Base-by-base conservation (phyloP, 2,888 invertebrate genomes). In the Troides oblongomaculatus region DNA sequence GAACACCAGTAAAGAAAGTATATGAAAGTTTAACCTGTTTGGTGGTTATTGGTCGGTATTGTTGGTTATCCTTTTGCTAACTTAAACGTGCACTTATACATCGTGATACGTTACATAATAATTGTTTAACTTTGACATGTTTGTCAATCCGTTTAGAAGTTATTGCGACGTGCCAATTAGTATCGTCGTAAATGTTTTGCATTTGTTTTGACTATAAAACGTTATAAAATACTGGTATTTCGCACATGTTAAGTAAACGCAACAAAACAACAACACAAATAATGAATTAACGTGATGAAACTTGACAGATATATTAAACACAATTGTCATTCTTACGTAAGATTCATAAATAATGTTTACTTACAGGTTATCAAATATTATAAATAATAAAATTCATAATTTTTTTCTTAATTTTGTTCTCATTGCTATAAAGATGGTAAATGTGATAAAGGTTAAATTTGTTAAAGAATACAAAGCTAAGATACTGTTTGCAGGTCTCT, bases 241-340 rank as follows among this genome's bases (percentile, higher is more conserved):
- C 78, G 77, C 79, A 79, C 76, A 75, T 77, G 73, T 81, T 81
- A 75, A 66, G 75, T 75, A 80, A 80, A 56, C 21, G 62, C 70
- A 58, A 61, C 43, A 39, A 59, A 65, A 69, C 64, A 56, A 21
- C 43, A 6, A 57, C 53, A 43, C 56, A 43, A 60, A 58, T 30
- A 68, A 12, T 14, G 50, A 17, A 65, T 21, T 39, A 14, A 56
- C 43, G 17, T 66, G 62, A 66, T 66, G 70, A 66, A 66, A 70
- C 53, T 39, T 63, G 39, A 66, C 63, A 63, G 25, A 62, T 62
- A 18, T 23, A 62, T 65, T 69, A 56, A 59, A 65, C 53, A 56
- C 39, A 61, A 66, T 66, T n/a, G n/a, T 50, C 6, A 53, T 18
- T 18, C 53, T 53, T 53, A 53, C 53, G 53, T 57, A 57, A 57